Conservation (phyloP, 2,113 vertebrate species). For the Engystomops pustulosus region DNA sequence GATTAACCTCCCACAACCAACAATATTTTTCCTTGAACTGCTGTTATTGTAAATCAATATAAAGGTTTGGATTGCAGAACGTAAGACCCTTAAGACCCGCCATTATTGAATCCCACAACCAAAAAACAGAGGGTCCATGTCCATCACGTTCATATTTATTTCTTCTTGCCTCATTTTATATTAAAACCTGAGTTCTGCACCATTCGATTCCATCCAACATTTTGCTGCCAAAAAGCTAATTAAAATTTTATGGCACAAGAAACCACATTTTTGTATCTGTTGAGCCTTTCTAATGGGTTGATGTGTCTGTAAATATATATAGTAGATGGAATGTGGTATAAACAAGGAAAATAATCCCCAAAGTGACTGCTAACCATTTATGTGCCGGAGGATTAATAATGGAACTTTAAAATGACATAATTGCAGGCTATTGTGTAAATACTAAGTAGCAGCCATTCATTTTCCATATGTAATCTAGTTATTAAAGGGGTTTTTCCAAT, state of each 20-base stretch:
- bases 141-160: background rate
- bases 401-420: background rate
- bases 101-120: slow-evolving; percentile 5
- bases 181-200: slow-evolving; percentile 1
- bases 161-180: background rate
- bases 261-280: slow-evolving; percentile 49
- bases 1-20: slow-evolving; percentile 37
- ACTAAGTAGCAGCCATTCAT: background rate
- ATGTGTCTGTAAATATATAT: slow-evolving; percentile 9
- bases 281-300: slow-evolving; percentile 42
- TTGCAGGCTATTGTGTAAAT: background rate
- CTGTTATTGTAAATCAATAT: slow-evolving; percentile 54
- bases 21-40: slow-evolving; percentile 53
- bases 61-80: slow-evolving; percentile 51
- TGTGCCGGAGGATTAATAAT: background rate
- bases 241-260: slow-evolving; percentile 55
- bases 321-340: slow-evolving; percentile 32
- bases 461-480: background rate
- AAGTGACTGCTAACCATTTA: slow-evolving; percentile 7
- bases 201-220: slow-evolving; percentile 38
- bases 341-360: slow-evolving; percentile 20
- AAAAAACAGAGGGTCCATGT: background rate
- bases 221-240: slow-evolving; percentile 55
- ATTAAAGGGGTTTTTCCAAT: too few relatives aligned
- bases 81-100: slow-evolving; percentile 10